Conservation (phyloP, 2,888 invertebrate genomes). For the Tubulanus polymorphus region DNA sequence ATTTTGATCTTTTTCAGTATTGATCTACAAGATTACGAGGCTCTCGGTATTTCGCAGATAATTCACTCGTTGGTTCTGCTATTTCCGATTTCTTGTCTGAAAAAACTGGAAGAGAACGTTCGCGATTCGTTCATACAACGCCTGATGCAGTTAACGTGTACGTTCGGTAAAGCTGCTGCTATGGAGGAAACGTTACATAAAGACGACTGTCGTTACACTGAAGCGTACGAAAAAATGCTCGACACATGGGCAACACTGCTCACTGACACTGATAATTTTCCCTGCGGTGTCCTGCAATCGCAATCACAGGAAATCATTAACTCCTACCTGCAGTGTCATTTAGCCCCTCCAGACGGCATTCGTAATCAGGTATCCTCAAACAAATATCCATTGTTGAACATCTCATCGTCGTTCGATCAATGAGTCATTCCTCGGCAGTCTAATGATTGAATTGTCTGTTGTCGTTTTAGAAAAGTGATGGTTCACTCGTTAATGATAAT, state of each 20-base stretch:
- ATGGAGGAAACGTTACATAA: constrained; percentile 61
- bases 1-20: constrained; percentile 53
- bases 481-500: constrained; percentile 25
- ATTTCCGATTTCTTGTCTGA: constrained; percentile 58
- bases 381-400: too few relatives aligned
- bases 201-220: constrained; percentile 61
- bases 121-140: constrained; percentile 62
- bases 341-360: constrained; percentile 76
- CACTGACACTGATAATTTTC: constrained; percentile 49
- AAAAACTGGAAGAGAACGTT: constrained; percentile 55
- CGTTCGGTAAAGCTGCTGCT: constrained; percentile 64
- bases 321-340: constrained; percentile 72
- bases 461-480: background rate
- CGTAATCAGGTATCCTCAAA: constrained; percentile 62
- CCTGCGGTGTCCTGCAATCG: constrained; percentile 31
- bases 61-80: constrained; percentile 63
- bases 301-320: constrained; percentile 64
- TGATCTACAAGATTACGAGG: constrained; percentile 64
- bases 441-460: background rate
- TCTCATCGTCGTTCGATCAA: too few relatives aligned
- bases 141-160: constrained; percentile 63
- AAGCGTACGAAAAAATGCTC: constrained; percentile 67
- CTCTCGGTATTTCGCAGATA: constrained; percentile 66
- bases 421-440: background rate
- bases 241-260: constrained; percentile 66